phyloP scores from a whole-genome alignment of 64 coral and sea anemone species.

The Exaiptasia diaphana region DNA sequence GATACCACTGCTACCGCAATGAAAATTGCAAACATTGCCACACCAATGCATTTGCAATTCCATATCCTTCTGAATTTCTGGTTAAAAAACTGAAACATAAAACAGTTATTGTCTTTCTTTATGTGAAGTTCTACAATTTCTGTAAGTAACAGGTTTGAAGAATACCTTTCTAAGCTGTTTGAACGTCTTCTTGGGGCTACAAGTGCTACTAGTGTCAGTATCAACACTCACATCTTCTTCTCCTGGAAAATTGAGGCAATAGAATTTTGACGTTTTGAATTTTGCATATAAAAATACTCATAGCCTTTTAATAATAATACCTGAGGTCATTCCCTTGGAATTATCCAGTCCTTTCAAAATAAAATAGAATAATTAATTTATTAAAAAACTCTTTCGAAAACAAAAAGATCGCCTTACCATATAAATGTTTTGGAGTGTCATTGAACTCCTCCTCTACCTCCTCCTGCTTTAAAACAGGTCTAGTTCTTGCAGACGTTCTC shows the following conservation, averaged over 20 bases:
- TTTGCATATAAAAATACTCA: no score
- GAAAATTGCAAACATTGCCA: neutral
- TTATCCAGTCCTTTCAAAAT: neutral
- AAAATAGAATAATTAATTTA: neutral
- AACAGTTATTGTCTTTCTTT: neutral
- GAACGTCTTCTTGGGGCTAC: neutral
- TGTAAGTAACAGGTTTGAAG: neutral
- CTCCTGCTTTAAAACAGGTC: neutral
- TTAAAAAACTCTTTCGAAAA: neutral
- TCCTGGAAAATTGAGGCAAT: neutral
- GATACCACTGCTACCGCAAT: neutral
- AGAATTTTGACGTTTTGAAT: neutral
- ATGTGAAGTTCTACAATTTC: neutral
- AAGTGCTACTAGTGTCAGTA: neutral
- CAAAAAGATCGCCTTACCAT: conserved; percentile 1
- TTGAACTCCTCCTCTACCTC: neutral
- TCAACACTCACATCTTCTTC: neutral
- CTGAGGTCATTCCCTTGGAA: neutral
- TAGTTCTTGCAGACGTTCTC: neutral
- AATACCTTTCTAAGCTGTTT: neutral
- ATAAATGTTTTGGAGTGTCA: conserved; percentile 42
- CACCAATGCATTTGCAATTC: neutral
- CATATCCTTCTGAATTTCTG: neutral
- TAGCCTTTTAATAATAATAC: no score
- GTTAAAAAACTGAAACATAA: neutral